A percentile compares a stretch with the other conserved stretches of the same genome.
Evolutionary conservation across 2,797 vertebrate species (phyloP).

Genomic region (Discoglossus pictus): DNA sequence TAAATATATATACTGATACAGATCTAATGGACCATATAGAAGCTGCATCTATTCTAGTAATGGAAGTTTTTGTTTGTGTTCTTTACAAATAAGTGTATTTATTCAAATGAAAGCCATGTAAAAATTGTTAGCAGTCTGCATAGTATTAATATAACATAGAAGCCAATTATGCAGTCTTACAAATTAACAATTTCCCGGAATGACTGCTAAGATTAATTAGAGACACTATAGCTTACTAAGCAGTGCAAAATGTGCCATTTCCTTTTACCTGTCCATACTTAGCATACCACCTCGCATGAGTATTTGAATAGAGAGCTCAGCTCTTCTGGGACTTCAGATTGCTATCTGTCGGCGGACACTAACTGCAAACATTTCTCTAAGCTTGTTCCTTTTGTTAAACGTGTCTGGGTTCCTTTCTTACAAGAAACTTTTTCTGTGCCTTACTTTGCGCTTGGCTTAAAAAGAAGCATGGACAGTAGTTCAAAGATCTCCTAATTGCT

Average conservation of each 20-base stretch:
- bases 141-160: not conserved
- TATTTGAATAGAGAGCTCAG: slow-evolving; percentile 19
- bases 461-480: slow-evolving; percentile 21
- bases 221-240: slow-evolving; percentile 2
- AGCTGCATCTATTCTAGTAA: too few relatives aligned
- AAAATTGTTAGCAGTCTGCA: too few relatives aligned
- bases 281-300: not conserved
- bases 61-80: too few relatives aligned
- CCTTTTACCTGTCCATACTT: slow-evolving; percentile 34
- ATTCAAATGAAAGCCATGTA: too few relatives aligned
- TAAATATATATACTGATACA: too few relatives aligned
- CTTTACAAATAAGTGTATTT: too few relatives aligned
- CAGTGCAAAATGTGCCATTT: slow-evolving; percentile 13
- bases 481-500: slow-evolving; percentile 34
- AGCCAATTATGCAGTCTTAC: not conserved
- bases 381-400: slow-evolving; percentile 39
- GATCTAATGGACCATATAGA: too few relatives aligned
- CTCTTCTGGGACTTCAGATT: slow-evolving; percentile 16
- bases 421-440: slow-evolving; percentile 22
- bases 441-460: slow-evolving; percentile 34
- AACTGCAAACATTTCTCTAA: slow-evolving; percentile 21
- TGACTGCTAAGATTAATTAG: too few relatives aligned
- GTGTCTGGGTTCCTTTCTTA: slow-evolving; percentile 28
- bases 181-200: too few relatives aligned
- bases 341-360: not conserved